Conservation (phyloP, 2,888 invertebrate species). For the Erebia epiphron region DNA sequence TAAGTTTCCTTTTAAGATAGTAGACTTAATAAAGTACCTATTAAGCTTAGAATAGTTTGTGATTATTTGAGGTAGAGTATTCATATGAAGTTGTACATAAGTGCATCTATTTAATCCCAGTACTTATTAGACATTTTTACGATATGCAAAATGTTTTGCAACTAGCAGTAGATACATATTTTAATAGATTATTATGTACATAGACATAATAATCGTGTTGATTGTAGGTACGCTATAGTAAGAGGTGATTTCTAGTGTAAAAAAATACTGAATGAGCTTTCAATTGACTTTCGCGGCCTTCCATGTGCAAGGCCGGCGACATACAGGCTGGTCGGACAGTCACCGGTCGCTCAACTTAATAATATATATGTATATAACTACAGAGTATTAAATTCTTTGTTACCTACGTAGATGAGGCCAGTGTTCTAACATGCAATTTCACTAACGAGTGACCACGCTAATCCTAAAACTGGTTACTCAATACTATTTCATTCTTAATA, state of each 20-base stretch:
- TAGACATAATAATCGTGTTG: neutral
- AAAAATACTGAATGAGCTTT: slow-evolving; percentile 34
- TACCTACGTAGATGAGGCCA: slow-evolving; percentile 34
- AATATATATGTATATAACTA: too few species aligned
- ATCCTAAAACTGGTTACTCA: slow-evolving; percentile 31
- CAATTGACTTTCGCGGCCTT: slow-evolving; percentile 54
- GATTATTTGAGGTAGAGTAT: too few species aligned
- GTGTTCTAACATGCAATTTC: slow-evolving; percentile 35
- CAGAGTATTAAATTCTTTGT: neutral
- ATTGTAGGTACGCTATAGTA: neutral
- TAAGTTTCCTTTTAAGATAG: neutral
- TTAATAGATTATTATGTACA: too few species aligned
- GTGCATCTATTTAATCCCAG: too few species aligned
- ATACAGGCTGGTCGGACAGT: slow-evolving; percentile 55
- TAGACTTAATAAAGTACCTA: neutral
- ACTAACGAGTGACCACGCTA: slow-evolving; percentile 32
- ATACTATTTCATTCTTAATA: neutral
- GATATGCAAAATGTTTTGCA: too few species aligned
- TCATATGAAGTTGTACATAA: too few species aligned
- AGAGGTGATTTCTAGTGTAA: neutral
- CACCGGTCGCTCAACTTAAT: slow-evolving; percentile 46
- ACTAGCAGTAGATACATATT: too few species aligned
- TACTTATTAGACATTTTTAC: too few species aligned
- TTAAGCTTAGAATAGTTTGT: neutral
- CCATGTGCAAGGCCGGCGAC: slow-evolving; percentile 71